phyloP scores from a whole-genome alignment of 92 coral and sea anemone species.

The Paramuricea clavata region DNA sequence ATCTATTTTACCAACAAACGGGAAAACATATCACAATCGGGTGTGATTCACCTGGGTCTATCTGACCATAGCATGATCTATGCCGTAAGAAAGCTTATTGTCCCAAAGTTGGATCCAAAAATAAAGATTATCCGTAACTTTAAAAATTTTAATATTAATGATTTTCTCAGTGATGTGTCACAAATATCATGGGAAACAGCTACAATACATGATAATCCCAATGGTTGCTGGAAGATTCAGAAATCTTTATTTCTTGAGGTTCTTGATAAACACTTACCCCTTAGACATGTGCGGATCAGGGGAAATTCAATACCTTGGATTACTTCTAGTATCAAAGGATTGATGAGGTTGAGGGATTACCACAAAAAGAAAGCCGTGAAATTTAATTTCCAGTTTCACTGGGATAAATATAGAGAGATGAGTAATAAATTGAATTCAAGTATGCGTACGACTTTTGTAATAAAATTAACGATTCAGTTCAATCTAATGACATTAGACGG shows the following conservation, averaged over 20 bases:
- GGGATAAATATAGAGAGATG: conserved; percentile 14
- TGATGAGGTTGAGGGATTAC: conserved; percentile 44
- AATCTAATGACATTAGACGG: background rate
- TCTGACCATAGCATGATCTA: conserved; percentile 71
- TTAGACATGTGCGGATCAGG: background rate
- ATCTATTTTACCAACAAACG: conserved; percentile 61
- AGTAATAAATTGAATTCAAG: background rate
- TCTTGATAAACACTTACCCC: too few species aligned
- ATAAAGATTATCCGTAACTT: conserved; percentile 2
- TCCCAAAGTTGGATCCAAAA: conserved; percentile 31
- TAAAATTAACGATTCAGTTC: background rate
- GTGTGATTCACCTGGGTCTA: conserved; percentile 66
- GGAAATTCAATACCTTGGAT: conserved; percentile 46
- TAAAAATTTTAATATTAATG: conserved; percentile 15
- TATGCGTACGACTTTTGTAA: background rate
- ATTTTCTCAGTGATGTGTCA: background rate
- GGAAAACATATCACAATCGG: conserved; percentile 60
- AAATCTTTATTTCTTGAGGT: too few species aligned
- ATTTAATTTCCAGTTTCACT: conserved; percentile 22
- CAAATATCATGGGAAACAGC: background rate
- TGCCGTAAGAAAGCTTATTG: conserved; percentile 49
- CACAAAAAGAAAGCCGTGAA: conserved; percentile 41
- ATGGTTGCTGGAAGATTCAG: background rate
- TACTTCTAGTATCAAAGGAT: conserved; percentile 12
- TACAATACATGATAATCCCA: background rate